These are phyloP conservation scores for Catocala fraxini DNA, from an alignment of 2,888 invertebrate genomes.

Conservation along the genomic window DNA sequence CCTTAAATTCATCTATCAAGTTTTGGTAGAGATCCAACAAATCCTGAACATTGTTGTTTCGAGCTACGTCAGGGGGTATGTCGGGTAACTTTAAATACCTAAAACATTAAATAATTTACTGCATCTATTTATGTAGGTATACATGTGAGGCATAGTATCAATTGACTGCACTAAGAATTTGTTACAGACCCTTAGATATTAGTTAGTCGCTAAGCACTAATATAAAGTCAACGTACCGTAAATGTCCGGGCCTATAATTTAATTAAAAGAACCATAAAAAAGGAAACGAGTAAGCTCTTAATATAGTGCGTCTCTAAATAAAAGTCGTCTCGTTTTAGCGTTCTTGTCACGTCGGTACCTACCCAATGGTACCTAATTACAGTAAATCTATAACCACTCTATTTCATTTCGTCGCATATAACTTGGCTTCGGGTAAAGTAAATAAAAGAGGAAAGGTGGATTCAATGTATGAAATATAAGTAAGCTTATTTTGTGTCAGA, in stretches of 20 bases:
- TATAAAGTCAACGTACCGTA: slow-evolving; percentile 1
- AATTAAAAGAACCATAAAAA: slow-evolving; percentile 14
- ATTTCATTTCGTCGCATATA: slow-evolving; percentile 31
- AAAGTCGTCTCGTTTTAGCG: slow-evolving; percentile 17
- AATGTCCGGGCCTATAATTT: slow-evolving; percentile 8
- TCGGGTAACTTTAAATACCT: slow-evolving; percentile 88
- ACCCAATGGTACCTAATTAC: slow-evolving; percentile 25
- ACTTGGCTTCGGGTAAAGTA: neutral
- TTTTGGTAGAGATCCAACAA: slow-evolving; percentile 91
- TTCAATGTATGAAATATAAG: too few species aligned
- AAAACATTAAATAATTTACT: slow-evolving; percentile 27
- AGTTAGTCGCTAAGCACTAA: neutral
- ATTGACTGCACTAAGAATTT: neutral
- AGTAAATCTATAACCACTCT: slow-evolving; percentile 20
- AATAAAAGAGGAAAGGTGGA: slow-evolving; percentile 9
- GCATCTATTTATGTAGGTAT: too few species aligned
- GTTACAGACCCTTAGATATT: neutral
- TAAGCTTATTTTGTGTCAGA: too few species aligned
- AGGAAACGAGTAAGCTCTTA: slow-evolving; percentile 16
- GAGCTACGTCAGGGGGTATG: slow-evolving; percentile 91
- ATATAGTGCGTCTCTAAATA: slow-evolving; percentile 5
- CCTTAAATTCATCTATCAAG: slow-evolving; percentile 94
- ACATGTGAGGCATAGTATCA: neutral
- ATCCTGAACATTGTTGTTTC: slow-evolving; percentile 91
- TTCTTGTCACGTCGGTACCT: slow-evolving; percentile 38